Base-by-base conservation (phyloP, 2,113 vertebrate species). In the Saccopteryx bilineata region DNA sequence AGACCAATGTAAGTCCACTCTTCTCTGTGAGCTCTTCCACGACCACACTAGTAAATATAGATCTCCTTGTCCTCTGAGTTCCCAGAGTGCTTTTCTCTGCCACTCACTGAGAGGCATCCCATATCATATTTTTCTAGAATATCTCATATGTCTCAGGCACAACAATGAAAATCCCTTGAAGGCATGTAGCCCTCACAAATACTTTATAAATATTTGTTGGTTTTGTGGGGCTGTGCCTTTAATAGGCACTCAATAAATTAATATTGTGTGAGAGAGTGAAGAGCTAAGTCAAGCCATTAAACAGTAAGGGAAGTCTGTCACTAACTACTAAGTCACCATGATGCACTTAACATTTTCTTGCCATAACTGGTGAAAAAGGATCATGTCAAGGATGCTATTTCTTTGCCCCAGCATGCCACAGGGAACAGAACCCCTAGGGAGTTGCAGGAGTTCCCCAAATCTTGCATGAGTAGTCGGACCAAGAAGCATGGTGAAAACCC, bases 91-190 rank as follows among this genome's bases (percentile, higher is more conserved):
- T 76, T 65, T 90, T 82, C 39, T 83, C 86, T 66, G 3, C 39
- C 50, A 75, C 19, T 95, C 46, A 58, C n/a, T 83, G 31, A 56
- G 54, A 82, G 33, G 58, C 58, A 23, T 17, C 54, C 39, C 26
- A 0, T n/a, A 46, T 60, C 21, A 50, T 65, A 85, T 63, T 94
- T 80, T 69, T 52, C 61, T 19, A 74, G n/a, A 79, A 63, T 28
- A 65, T 11, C 9, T 87, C 89, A 56, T 21, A 56, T 18, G 52
- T 69, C 46, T 83, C 5, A 28, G 24, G 26, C 12, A 61, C 9
- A 74, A 54, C 58, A 72, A 1, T 87, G 18, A 95, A 92, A 90
- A 90, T 23, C 28, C 23, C 65, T 63, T 83, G 56, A 83, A 33
- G 39, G 5, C 46, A 69, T 50, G 5, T 24, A 76, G 39, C 50